These are phyloP conservation scores for Strigamia crassipes DNA, from an alignment of 2,888 invertebrate species.

Conservation along the genomic window DNA sequence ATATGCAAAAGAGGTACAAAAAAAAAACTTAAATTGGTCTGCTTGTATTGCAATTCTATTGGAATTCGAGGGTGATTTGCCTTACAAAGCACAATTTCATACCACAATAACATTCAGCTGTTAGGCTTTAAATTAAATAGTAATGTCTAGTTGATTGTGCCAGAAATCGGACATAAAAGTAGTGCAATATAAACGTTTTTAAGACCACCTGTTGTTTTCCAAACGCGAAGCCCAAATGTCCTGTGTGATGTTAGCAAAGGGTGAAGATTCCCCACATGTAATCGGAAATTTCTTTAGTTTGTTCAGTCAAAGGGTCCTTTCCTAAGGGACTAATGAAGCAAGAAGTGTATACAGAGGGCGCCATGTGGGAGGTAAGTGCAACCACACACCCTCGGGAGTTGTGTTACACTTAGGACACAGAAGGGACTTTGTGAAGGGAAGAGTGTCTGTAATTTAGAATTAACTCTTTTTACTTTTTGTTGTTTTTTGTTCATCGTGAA, in stretches of 20 bases:
- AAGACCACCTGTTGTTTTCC: constrained; percentile 7
- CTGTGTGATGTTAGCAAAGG: not conserved
- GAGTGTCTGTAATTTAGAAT: not conserved
- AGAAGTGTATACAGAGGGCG: not conserved
- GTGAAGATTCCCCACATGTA: constrained; percentile 8
- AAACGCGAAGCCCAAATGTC: not conserved
- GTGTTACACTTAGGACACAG: not conserved
- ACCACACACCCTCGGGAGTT: not conserved
- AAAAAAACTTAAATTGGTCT: too few relatives aligned
- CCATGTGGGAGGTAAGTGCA: constrained; percentile 24
- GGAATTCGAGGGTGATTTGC: not conserved
- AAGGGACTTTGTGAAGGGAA: not conserved
- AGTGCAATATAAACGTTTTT: not conserved
- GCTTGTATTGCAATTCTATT: not conserved
- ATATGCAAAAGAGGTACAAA: too few relatives aligned
- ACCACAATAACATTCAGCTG: not conserved
- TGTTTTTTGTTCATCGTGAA: not conserved
- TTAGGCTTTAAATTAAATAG: not conserved
- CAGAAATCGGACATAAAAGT: not conserved
- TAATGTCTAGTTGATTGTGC: not conserved
- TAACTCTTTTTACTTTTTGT: not conserved
- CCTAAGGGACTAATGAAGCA: constrained; percentile 32
- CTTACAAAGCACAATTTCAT: not conserved
- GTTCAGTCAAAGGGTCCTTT: constrained; percentile 17
- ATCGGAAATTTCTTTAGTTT: constrained; percentile 28